phyloP scores from a whole-genome alignment of 2,797 vertebrate genomes.

The Sebastes flavidus region DNA sequence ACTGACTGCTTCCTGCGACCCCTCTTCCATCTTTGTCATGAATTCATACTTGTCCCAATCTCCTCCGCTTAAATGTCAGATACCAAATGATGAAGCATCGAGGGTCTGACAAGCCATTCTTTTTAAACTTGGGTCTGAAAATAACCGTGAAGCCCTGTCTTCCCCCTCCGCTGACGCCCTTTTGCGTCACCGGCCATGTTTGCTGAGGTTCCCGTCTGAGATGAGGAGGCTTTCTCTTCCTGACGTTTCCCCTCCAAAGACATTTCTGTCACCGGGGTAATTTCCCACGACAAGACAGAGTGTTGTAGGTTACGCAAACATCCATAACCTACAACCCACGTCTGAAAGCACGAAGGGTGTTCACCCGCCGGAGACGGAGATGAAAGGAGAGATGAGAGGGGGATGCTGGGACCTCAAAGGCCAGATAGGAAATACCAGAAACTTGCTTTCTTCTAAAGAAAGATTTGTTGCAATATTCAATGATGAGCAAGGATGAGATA shows the following conservation, averaged over 20 bases:
- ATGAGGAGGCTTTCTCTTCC: conserved; percentile 50
- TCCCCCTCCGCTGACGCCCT: background rate
- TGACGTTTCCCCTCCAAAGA: conserved; percentile 32
- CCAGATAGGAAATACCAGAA: conserved; percentile 49
- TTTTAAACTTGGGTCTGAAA: conserved; percentile 28
- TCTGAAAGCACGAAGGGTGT: conserved; percentile 45
- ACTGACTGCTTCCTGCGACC: background rate
- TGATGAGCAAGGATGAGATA: conserved; percentile 43
- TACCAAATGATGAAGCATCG: background rate
- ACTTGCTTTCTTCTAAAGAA: conserved; percentile 24
- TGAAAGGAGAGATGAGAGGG: conserved; percentile 44
- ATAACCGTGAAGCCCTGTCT: conserved; percentile 25
- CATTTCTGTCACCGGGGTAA: conserved; percentile 63
- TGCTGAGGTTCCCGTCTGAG: conserved; percentile 66
- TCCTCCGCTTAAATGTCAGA: background rate
- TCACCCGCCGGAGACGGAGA: conserved; percentile 41
- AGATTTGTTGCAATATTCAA: conserved; percentile 36
- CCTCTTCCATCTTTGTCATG: background rate
- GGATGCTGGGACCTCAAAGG: conserved; percentile 53
- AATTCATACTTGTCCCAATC: conserved; percentile 1
- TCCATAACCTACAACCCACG: conserved; percentile 36
- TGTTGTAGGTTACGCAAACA: conserved; percentile 52
- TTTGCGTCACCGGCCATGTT: conserved; percentile 64
- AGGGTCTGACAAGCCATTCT: background rate
- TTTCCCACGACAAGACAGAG: conserved; percentile 70